Conservation (phyloP, 1,140 invertebrate genomes). For the Polypedilum vanderplanki region DNA sequence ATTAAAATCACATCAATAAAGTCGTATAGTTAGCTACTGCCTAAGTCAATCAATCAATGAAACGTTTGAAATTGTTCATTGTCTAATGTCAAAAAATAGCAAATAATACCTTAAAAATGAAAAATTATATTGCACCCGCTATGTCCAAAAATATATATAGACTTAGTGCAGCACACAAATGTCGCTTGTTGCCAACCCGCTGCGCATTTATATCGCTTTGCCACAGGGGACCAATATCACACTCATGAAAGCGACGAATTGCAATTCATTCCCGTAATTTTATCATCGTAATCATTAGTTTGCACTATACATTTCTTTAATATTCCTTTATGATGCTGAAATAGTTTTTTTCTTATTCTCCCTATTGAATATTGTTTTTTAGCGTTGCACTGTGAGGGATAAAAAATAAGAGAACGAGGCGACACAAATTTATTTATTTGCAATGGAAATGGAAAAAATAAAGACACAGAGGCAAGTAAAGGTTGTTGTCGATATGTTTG, state of each 20-base stretch:
- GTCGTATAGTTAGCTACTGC: background rate
- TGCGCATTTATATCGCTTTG: slow-evolving; percentile 22
- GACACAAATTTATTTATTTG: slow-evolving; percentile 21
- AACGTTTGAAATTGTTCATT: background rate
- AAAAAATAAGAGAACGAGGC: background rate
- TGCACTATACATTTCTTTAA: slow-evolving; percentile 21
- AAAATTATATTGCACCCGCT: slow-evolving; percentile 11
- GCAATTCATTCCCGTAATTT: slow-evolving; percentile 9
- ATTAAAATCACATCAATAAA: slow-evolving; percentile 24
- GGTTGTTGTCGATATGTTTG: background rate
- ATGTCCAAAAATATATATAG: background rate
- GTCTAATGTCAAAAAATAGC: slow-evolving; percentile 9
- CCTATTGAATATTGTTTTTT: slow-evolving; percentile 1
- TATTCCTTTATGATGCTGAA: slow-evolving; percentile 24
- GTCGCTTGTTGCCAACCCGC: background rate
- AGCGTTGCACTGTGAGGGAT: background rate
- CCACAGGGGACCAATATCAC: slow-evolving; percentile 25
- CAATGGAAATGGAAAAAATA: background rate
- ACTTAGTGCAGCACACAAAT: background rate
- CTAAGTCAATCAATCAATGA: slow-evolving; percentile 5
- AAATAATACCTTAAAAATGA: slow-evolving; percentile 5
- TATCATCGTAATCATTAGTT: slow-evolving; percentile 29
- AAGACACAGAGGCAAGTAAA: too few species aligned
- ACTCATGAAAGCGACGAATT: slow-evolving; percentile 22
- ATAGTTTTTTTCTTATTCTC: background rate